These are phyloP conservation scores for Alloplasta piceator DNA, from an alignment of 2,888 invertebrate genomes.

Conservation along the genomic window DNA sequence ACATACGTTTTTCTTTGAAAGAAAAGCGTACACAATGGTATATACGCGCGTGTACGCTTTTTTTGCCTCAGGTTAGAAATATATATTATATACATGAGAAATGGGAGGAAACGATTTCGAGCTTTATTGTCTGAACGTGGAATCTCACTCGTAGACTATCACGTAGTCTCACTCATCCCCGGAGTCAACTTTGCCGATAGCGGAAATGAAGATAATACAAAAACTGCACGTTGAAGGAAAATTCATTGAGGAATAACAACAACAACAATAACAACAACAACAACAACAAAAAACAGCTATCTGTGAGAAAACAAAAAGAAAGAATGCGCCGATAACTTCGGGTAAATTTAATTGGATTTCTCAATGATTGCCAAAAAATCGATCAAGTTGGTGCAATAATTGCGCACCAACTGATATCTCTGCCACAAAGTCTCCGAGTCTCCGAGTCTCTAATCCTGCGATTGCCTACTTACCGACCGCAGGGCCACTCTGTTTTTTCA, in stretches of 20 bases:
- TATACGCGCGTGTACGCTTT: not conserved
- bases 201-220: not conserved
- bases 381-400: too few species aligned
- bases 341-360: too few species aligned
- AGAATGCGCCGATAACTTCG: too few species aligned
- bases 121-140: conserved; percentile 36
- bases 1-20: conserved; percentile 26
- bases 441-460: too few species aligned
- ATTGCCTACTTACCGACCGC: too few species aligned
- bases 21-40: conserved; percentile 14
- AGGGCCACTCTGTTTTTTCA: too few species aligned
- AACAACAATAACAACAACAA: too few species aligned
- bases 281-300: too few species aligned
- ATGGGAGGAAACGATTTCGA: conserved; percentile 22
- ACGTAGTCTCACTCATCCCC: conserved; percentile 9
- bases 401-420: too few species aligned
- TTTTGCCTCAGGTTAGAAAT: conserved; percentile 1
- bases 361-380: too few species aligned
- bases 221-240: not conserved
- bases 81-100: not conserved
- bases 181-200: not conserved
- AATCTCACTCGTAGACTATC: not conserved
- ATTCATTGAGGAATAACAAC: not conserved
- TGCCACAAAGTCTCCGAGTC: too few species aligned
- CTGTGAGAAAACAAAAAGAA: too few species aligned